Percentiles rank a stretch among this genome's conserved stretches.
Evolutionary conservation across 1,140 invertebrate species (phyloP).

Genomic region (Trinorchestia longiramus): DNA sequence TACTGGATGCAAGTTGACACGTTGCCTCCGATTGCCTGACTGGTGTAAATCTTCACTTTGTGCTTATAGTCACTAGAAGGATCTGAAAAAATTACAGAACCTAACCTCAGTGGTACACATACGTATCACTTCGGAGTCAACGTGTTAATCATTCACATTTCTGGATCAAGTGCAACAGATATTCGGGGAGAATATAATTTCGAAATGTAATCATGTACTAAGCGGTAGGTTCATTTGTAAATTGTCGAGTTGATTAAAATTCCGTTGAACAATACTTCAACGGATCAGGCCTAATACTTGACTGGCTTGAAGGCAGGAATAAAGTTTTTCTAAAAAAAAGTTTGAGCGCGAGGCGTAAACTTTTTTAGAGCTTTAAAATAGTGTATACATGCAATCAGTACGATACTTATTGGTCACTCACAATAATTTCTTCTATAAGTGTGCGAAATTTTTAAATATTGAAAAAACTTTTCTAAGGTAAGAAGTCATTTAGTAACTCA

Average conservation of each 20-base stretch:
- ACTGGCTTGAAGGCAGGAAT: background rate
- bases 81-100: too few species aligned
- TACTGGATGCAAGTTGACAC: background rate
- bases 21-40: too few species aligned
- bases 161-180: background rate
- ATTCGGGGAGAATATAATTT: background rate
- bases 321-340: background rate
- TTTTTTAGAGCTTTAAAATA: background rate
- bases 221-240: background rate
- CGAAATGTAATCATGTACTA: background rate
- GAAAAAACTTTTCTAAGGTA: background rate
- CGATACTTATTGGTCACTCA: background rate
- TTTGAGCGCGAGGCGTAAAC: background rate
- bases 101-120: too few species aligned
- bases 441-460: background rate
- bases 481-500: background rate
- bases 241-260: background rate
- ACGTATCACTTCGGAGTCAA: too few species aligned
- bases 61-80: too few species aligned
- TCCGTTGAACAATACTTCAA: background rate
- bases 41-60: too few species aligned
- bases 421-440: background rate
- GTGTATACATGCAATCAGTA: background rate
- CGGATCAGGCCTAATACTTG: background rate
- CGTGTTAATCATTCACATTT: background rate